Evolutionary conservation across 2,888 invertebrate genomes (phyloP), one percentile per base, ranked within the genome.

Genomic region (Chrysolina haemoptera): DNA sequence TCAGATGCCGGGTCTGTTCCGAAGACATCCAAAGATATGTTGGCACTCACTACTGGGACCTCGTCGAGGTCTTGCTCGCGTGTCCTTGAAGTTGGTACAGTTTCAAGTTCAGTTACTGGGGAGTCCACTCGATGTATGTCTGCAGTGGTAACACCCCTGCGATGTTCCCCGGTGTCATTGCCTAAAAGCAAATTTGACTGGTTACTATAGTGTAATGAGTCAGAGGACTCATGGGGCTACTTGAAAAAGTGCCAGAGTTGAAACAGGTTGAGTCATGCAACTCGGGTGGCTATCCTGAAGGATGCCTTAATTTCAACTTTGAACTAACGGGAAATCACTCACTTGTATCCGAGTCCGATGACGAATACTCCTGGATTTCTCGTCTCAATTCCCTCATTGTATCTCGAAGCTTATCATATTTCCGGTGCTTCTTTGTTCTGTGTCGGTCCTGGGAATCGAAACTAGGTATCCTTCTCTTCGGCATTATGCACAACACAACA

Each of bases 371-470:
- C 50, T 35, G 8, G 35, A 35, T 35, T 35, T 35, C 35, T 8
- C 35, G 35, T 35, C 35, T 35, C 35, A 35, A 50, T 5, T 50
- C 50, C 50, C 16, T 50, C 50, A 50, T 50, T 50, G 5, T 50
- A 5, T 50, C 50, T 50, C 50, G 50, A 50, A 50, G 50, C 16
- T 50, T 50, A 50, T 50, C 50, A 50, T 50, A 50, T 50, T 50
- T 50, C 14, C 50, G n/a, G 3, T 50, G 50, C 50, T 50, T 50
- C 50, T 50, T 50, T 4, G 50, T 50, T 50, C 50, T 50, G 50
- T 50, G 50, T 16, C 16, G 16, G n/a, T 50, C 50, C 50, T 18
- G 50, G 50, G 50, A 50, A 50, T 50, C 50, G n/a, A 18, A 18
- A 50, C 50, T 50, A 50, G 5, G 50, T n/a, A n/a, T 50, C 50